A percentile compares a stretch with the other conserved stretches of the same genome.
phyloP scores from a whole-genome alignment of 2,797 vertebrate genomes.

The Channa striata region DNA sequence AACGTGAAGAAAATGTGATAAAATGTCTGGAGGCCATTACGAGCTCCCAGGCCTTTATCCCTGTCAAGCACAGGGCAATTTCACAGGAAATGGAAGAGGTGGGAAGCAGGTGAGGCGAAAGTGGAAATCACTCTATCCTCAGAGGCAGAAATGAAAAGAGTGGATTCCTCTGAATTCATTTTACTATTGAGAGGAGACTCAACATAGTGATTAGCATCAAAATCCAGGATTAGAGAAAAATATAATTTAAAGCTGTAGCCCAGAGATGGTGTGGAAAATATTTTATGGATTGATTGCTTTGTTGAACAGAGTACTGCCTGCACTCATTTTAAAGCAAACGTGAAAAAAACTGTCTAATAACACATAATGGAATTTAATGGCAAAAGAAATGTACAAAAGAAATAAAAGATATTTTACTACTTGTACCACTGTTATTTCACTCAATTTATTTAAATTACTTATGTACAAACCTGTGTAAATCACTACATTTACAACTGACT shows the following conservation, averaged over 20 bases:
- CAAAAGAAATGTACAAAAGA: background rate
- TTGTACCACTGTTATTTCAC: background rate
- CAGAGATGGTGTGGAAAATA: background rate
- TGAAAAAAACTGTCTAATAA: background rate
- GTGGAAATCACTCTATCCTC: slow-evolving; percentile 23
- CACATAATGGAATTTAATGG: background rate
- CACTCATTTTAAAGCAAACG: background rate
- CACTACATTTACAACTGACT: slow-evolving; percentile 1
- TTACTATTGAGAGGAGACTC: slow-evolving; percentile 2
- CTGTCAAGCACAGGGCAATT: slow-evolving; percentile 14
- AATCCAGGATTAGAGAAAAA: background rate
- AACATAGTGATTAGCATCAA: background rate
- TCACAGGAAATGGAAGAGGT: slow-evolving; percentile 41
- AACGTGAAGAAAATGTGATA: slow-evolving; percentile 25
- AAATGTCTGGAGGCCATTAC: slow-evolving; percentile 25
- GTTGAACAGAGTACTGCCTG: background rate
- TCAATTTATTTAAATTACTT: background rate
- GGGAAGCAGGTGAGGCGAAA: slow-evolving; percentile 18
- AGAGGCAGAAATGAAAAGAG: slow-evolving; percentile 7
- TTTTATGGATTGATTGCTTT: background rate
- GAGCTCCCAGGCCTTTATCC: slow-evolving; percentile 28
- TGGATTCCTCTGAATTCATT: slow-evolving; percentile 19
- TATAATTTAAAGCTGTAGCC: background rate
- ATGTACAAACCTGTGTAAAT: background rate
- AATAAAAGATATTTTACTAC: too few species aligned